Evolutionary conservation across 2,888 invertebrate genomes (phyloP), one percentile per base, ranked within the genome.

Genomic region (Tipula vernalis): DNA sequence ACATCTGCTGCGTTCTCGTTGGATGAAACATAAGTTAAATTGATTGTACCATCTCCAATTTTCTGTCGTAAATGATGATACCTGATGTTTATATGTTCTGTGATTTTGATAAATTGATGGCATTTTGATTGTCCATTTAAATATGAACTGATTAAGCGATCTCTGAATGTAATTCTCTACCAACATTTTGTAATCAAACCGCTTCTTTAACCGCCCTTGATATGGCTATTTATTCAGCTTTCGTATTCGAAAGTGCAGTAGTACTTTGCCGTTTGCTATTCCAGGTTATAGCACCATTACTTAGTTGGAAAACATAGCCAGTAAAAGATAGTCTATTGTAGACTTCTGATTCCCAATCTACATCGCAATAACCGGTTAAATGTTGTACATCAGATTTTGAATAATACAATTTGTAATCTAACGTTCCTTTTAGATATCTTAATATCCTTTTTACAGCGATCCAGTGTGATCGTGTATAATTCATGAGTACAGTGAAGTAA

Each of bases 391-490:
- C 12, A 15, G 57, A 57, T 57, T 57, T 57, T 57, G 57, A 15
- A 57, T 57, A 57, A 57, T 12, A 12, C 15, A 57, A 57, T 15
- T 57, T 57, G 57, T 57, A 57, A 57, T 57, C 57, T 15, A 57
- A 15, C 57, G n/a, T n/a, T n/a, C n/a, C n/a, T n/a, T n/a, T n/a
- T n/a, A n/a, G n/a, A n/a, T n/a, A n/a, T n/a, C n/a, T 13, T 57
- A 15, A 85, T 87, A 8, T 86, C 87, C 18, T 88, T 18, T 51
- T 87, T 87, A n/a, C n/a, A n/a, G n/a, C n/a, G n/a, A n/a, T n/a
- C n/a, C n/a, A n/a, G n/a, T n/a, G n/a, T n/a, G n/a, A 41, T 87
- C 87, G 41, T 87, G 87, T n/a, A n/a, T n/a, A n/a, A n/a, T n/a
- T n/a, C n/a, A n/a, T n/a, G n/a, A n/a, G n/a, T n/a, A n/a, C n/a